A percentile compares a stretch with the other conserved stretches of the same genome.
These are phyloP conservation scores for Morinoia aosen DNA, from an alignment of 2,888 invertebrate genomes.

Conservation along the genomic window DNA sequence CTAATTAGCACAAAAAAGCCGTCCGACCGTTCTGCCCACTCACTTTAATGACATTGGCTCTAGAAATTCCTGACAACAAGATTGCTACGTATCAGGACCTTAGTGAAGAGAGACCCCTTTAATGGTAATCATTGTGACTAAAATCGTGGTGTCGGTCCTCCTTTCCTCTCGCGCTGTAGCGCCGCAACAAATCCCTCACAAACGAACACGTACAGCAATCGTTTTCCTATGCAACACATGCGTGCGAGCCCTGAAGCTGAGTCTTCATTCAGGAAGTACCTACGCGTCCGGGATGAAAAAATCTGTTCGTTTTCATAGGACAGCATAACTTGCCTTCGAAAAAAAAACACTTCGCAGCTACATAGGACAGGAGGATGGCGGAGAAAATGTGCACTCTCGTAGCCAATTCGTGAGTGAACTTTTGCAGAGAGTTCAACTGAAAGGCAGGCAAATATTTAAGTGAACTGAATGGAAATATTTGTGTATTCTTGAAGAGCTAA, in stretches of 20 bases:
- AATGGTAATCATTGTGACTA: constrained; percentile 51
- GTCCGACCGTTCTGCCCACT: constrained; percentile 55
- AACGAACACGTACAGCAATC: not conserved
- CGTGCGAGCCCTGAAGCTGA: not conserved
- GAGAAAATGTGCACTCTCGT: not conserved
- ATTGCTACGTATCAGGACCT: constrained; percentile 48
- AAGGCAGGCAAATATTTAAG: not conserved
- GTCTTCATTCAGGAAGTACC: constrained; percentile 2
- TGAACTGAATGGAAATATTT: not conserved
- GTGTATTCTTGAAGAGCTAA: not conserved
- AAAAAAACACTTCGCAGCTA: not conserved
- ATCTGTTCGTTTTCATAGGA: not conserved
- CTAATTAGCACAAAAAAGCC: constrained; percentile 61
- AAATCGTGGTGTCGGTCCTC: constrained; percentile 40
- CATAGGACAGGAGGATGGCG: not conserved
- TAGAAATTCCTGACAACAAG: constrained; percentile 52
- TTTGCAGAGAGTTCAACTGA: not conserved
- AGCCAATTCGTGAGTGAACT: not conserved
- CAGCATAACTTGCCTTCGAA: not conserved
- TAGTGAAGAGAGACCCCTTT: constrained; percentile 49
- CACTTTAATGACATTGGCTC: constrained; percentile 51
- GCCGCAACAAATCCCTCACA: not conserved
- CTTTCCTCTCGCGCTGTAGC: constrained; percentile 16
- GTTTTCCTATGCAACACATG: not conserved
- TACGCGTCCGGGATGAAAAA: not conserved